Percentiles rank a stretch among this genome's conserved stretches.
phyloP scores from a whole-genome alignment of 2,797 vertebrate genomes.

The Eospalax fontanierii region DNA sequence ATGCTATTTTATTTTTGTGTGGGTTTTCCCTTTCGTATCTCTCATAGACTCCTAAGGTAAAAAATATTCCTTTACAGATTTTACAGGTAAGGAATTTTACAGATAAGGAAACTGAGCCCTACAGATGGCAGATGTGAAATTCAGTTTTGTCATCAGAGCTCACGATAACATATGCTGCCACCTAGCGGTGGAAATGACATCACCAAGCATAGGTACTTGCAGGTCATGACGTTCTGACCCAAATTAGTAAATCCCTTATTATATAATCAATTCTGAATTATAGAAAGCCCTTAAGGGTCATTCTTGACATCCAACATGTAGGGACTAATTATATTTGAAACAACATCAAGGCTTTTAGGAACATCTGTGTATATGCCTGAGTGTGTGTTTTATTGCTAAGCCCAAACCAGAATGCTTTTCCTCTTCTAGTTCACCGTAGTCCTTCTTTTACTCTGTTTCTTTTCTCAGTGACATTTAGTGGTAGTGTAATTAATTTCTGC shows the following conservation, averaged over 20 bases:
- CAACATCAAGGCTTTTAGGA: background rate
- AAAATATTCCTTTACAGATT: background rate
- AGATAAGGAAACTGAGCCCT: background rate
- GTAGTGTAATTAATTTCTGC: background rate
- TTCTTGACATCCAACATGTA: conserved; percentile 31
- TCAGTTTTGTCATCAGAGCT: background rate
- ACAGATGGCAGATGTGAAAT: background rate
- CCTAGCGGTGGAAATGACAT: background rate
- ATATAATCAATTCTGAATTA: conserved; percentile 59
- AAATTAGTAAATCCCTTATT: conserved; percentile 48
- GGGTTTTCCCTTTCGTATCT: background rate
- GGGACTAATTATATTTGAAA: conserved; percentile 53
- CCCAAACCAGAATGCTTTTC: conserved; percentile 37
- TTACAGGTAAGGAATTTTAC: background rate
- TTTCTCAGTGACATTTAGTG: conserved; percentile 20
- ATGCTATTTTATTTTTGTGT: background rate
- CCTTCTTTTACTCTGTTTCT: background rate
- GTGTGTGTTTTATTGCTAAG: background rate
- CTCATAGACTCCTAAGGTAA: background rate
- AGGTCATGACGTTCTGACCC: conserved; percentile 7
- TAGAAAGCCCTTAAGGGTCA: conserved; percentile 39
- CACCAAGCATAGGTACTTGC: background rate
- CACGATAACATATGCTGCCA: background rate
- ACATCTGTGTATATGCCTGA: background rate
- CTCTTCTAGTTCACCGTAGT: background rate